These are phyloP conservation scores for Lamellibrachia satsuma DNA, from an alignment of 2,888 invertebrate genomes.

Conservation along the genomic window DNA sequence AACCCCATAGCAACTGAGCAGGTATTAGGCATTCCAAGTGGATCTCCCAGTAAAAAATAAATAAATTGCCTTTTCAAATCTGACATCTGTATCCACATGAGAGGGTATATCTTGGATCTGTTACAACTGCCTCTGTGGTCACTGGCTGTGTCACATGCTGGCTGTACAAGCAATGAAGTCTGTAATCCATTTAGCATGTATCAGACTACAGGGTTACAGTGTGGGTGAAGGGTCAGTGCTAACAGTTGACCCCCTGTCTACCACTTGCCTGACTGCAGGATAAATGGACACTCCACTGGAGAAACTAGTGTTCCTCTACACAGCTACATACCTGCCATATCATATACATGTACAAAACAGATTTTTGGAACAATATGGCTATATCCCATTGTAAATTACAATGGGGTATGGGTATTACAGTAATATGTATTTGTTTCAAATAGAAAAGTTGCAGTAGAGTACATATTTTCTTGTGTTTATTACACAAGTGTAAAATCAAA, in stretches of 20 bases:
- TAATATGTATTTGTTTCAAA: too few species aligned
- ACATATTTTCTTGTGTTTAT: too few species aligned
- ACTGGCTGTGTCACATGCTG: background rate
- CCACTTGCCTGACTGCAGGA: constrained; percentile 20
- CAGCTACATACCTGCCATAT: background rate
- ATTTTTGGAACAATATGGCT: too few species aligned
- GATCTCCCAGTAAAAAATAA: background rate
- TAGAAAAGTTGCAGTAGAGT: too few species aligned
- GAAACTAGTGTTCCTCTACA: constrained; percentile 20
- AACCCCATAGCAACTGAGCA: background rate
- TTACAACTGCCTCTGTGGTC: background rate
- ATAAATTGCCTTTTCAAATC: constrained; percentile 19
- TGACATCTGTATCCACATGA: constrained; percentile 14
- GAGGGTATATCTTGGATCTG: background rate
- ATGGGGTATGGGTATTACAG: too few species aligned
- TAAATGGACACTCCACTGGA: constrained; percentile 25
- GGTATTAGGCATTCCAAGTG: constrained; percentile 17
- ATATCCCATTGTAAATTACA: too few species aligned
- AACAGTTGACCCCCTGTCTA: constrained; percentile 24
- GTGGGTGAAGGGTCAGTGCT: constrained; percentile 24
- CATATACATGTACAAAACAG: background rate
- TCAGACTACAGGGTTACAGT: constrained; percentile 23
- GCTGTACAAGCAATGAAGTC: constrained; percentile 18
- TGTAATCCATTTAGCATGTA: constrained; percentile 24
- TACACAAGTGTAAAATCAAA: too few species aligned